Percentiles rank a stretch among this genome's conserved stretches.
phyloP scores from a whole-genome alignment of 2,888 invertebrate species.

The Phorcus lineatus region DNA sequence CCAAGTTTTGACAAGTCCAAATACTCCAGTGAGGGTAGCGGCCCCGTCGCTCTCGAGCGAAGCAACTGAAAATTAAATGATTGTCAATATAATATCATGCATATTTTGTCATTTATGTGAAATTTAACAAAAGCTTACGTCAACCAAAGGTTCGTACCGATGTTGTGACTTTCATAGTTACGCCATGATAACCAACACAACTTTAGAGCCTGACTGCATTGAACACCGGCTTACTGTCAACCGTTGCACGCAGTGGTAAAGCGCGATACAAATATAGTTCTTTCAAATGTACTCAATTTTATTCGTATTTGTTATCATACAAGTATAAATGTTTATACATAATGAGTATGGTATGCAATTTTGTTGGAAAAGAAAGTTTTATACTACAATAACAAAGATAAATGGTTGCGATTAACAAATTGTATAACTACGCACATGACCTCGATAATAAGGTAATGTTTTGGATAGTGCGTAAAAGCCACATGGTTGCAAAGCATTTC shows the following conservation, averaged over 20 bases:
- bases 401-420: too few species aligned
- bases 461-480: background rate
- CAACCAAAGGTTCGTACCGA: slow-evolving; percentile 32
- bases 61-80: slow-evolving; percentile 53
- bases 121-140: background rate
- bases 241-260: background rate
- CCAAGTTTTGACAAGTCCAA: slow-evolving; percentile 64
- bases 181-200: background rate
- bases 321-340: too few species aligned
- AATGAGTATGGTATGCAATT: too few species aligned
- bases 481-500: slow-evolving; percentile 7
- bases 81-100: background rate
- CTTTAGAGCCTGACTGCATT: background rate
- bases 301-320: too few species aligned
- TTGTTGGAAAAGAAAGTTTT: too few species aligned
- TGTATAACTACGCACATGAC: background rate
- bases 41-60: slow-evolving; percentile 52
- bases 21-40: slow-evolving; percentile 58
- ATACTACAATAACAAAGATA: too few species aligned
- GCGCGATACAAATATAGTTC: background rate
- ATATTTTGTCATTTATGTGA: background rate
- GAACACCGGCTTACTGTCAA: slow-evolving; percentile 12
- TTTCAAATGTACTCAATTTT: too few species aligned
- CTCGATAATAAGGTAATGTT: background rate
- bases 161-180: slow-evolving; percentile 39